Evolutionary conservation across 2,797 vertebrate genomes (phyloP), one percentile per base, ranked within the genome.

Genomic region (Hirundo rustica): DNA sequence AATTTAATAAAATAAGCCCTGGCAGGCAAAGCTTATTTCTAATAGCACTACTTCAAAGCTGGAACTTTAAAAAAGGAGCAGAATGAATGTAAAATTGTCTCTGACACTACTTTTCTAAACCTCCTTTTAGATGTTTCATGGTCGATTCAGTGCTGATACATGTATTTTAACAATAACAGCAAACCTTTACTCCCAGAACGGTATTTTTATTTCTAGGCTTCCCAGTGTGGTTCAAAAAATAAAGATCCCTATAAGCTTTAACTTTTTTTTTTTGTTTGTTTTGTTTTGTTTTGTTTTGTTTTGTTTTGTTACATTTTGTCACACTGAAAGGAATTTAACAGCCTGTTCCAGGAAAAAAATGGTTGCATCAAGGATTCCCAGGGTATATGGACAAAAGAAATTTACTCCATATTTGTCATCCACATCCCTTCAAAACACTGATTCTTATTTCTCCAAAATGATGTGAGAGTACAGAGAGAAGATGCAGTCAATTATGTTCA

Each of bases 301-400:
- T n/a, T n/a, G n/a, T n/a, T n/a, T n/a, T 45, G 32, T 51, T 92
- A n/a, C 10, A 58, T 80, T 95, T 93, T 87, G 45, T 83, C 55
- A 89, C 34, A 32, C 19, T 81, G 54, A 92, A 94, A 94, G 38
- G 64, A 90, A 61, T 79, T 92, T 88, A 72, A 45, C 36, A 72
- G 11, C 36, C 34, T 6, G 1, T 80, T 93, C 30, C 77, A 85
- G 67, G 80, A 76, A 80, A 92, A 92, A 87, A 80, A 36, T 84
- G n/a, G 26, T 93, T 55, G 29, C 73, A 64, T 92, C 55, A 70
- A 82, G 48, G 34, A 77, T 74, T 91, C 65, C 18, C 4, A 14
- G 70, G 54, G 38, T 32, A 27, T 27, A 21, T 13, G 64, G 74
- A 68, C 74, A 81, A 74, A 75, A 72, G 54, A 84, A 50, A 65